These are phyloP conservation scores for Meloe dianella DNA, from an alignment of 2,888 invertebrate species.

Conservation along the genomic window DNA sequence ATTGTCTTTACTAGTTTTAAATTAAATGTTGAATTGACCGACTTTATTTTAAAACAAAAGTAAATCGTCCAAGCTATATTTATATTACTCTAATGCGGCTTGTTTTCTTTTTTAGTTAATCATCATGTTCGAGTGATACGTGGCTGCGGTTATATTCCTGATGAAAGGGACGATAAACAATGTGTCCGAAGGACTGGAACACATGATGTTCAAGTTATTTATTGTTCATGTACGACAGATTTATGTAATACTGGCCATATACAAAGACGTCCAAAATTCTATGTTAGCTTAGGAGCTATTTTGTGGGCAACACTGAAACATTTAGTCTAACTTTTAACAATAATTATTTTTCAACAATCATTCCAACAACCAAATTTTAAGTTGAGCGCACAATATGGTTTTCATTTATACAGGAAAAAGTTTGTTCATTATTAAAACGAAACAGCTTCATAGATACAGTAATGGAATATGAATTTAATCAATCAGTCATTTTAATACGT, in stretches of 20 bases:
- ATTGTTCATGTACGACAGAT: slow-evolving; percentile 80
- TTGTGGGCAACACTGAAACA: slow-evolving; percentile 23
- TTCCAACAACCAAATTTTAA: slow-evolving; percentile 1
- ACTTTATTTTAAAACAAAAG: too few species aligned
- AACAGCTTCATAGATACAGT: background rate
- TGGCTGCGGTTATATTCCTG: slow-evolving; percentile 79
- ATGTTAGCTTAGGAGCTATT: slow-evolving; percentile 23
- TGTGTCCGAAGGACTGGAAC: slow-evolving; percentile 76
- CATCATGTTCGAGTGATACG: slow-evolving; percentile 79
- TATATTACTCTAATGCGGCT: too few species aligned
- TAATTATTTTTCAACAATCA: background rate
- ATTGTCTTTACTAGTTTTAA: background rate
- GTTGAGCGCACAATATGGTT: background rate
- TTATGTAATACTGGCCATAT: slow-evolving; percentile 72
- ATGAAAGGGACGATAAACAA: slow-evolving; percentile 65
- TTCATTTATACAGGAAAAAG: background rate
- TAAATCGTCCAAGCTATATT: too few species aligned
- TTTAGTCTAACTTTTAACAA: slow-evolving; percentile 15
- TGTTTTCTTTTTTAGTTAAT: slow-evolving; percentile 68
- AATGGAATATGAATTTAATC: too few species aligned
- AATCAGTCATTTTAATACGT: background rate
- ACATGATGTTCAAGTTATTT: slow-evolving; percentile 74
- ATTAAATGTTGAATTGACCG: background rate
- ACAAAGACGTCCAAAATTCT: slow-evolving; percentile 23
- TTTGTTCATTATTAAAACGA: background rate